Conservation (phyloP, 2,888 invertebrate genomes). For the Choristoneura rosaceana region DNA sequence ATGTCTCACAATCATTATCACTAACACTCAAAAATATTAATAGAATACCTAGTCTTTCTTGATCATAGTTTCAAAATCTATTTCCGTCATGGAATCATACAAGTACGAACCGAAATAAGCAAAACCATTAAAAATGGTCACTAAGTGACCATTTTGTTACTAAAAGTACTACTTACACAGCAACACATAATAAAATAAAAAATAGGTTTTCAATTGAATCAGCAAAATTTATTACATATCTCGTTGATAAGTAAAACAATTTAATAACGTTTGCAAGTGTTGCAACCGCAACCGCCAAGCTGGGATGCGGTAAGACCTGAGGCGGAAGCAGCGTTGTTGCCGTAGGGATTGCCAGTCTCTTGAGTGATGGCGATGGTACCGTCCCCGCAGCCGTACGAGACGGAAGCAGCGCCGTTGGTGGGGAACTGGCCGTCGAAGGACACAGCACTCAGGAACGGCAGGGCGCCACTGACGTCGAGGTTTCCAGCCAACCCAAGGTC, state of each 20-base stretch:
- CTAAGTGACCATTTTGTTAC: too few relatives aligned
- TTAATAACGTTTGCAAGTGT: neutral
- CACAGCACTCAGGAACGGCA: conserved; percentile 29
- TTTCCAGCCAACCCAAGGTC: conserved; percentile 26
- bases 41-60: too few relatives aligned
- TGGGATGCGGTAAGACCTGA: neutral
- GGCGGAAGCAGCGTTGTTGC: conserved; percentile 12
- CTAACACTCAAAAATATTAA: too few relatives aligned
- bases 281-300: conserved; percentile 9
- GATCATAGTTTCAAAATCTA: too few relatives aligned
- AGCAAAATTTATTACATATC: neutral
- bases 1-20: too few relatives aligned
- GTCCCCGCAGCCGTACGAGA: conserved; percentile 31
- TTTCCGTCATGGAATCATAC: too few relatives aligned
- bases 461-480: neutral
- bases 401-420: conserved; percentile 15
- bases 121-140: too few relatives aligned
- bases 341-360: conserved; percentile 26
- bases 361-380: conserved; percentile 24
- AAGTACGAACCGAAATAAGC: too few relatives aligned
- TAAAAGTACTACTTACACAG: too few relatives aligned
- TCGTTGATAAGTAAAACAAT: neutral
- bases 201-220: neutral
- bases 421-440: conserved; percentile 9
- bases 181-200: too few relatives aligned